Conservation (phyloP, 2,797 vertebrate species). For the Discoglossus pictus region DNA sequence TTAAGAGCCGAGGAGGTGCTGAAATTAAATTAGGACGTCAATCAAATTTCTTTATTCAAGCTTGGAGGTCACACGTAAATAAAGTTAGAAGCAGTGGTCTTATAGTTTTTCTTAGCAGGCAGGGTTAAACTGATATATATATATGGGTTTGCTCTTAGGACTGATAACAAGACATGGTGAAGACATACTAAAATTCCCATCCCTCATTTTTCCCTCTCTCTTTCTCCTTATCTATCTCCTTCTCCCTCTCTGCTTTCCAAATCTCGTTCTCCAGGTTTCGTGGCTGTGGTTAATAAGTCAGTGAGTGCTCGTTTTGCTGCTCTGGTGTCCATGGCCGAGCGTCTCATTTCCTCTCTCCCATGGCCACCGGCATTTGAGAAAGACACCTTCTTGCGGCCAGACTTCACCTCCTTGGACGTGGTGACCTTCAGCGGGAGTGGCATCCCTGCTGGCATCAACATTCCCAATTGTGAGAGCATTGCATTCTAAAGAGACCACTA, state of each 20-base stretch:
- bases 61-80: too few relatives aligned
- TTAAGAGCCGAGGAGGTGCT: neutral
- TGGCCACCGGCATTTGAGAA: slow-evolving; percentile 89
- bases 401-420: slow-evolving; percentile 91
- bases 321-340: slow-evolving; percentile 82
- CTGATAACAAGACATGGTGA: too few relatives aligned
- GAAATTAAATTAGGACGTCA: too few relatives aligned
- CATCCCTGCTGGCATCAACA: slow-evolving; percentile 92
- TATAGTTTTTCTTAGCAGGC: too few relatives aligned
- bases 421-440: slow-evolving; percentile 90
- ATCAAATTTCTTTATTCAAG: too few relatives aligned
- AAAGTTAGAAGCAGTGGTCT: too few relatives aligned
- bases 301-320: slow-evolving; percentile 87
- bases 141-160: too few relatives aligned
- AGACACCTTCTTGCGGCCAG: slow-evolving; percentile 86
- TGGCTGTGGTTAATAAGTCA: slow-evolving; percentile 90
- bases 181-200: too few relatives aligned
- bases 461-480: slow-evolving; percentile 84
- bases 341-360: slow-evolving; percentile 82
- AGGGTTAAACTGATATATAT: too few relatives aligned
- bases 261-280: slow-evolving; percentile 73
- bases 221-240: too few relatives aligned
- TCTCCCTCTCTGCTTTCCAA: neutral
- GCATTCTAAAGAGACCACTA: too few relatives aligned
- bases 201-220: too few relatives aligned